Base-by-base conservation (phyloP, 1,140 invertebrate genomes). In the Cecropterus lyciades region DNA sequence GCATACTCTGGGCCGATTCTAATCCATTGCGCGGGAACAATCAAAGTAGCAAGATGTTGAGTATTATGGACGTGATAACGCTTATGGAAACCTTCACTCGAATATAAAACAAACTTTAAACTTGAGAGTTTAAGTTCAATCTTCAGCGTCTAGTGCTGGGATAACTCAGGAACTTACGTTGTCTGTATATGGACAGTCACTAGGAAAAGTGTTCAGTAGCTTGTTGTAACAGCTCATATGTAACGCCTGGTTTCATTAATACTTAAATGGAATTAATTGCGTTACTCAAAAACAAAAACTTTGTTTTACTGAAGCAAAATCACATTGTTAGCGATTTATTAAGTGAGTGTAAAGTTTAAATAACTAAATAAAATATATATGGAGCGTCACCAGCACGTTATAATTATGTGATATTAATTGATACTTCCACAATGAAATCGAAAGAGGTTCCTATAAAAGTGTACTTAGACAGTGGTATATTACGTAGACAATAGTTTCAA, bases 1-100 rank as follows among this genome's bases (percentile, higher is more conserved):
- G 70, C 69, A 60, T 75, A 72, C 65, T 56, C 69, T 43, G 15
- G 60, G 48, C 67, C 51, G 62, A 51, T 56, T 52, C 62, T 72
- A 73, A 79, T 79, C 70, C 70, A 74, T 69, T 73, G 69, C 70
- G 67, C 64, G 72, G 65, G 65, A 79, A 79, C 73, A 74, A 51
- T 75, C 72, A 74, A 79, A 73, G 72, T 73, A 66, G 63, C 65
- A 60, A 69, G 52, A 70, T 67, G 68, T 72, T 65, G 53, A 69
- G 68, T 72, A 80, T 70, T 72, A 73, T 70, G 65, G 65, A 75
- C 65, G 70, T 66, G 73, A 70, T 67, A 75, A 69, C 66, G 57
- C 56, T 53, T 69, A 72, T 51, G 55, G 65, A 60, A 55, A 9
- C 6, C 9, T 7, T 13, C 8, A 9, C 9, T 45, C 17, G 0